Base-by-base conservation (phyloP, 2,888 invertebrate species). In the Lapara coniferarum region DNA sequence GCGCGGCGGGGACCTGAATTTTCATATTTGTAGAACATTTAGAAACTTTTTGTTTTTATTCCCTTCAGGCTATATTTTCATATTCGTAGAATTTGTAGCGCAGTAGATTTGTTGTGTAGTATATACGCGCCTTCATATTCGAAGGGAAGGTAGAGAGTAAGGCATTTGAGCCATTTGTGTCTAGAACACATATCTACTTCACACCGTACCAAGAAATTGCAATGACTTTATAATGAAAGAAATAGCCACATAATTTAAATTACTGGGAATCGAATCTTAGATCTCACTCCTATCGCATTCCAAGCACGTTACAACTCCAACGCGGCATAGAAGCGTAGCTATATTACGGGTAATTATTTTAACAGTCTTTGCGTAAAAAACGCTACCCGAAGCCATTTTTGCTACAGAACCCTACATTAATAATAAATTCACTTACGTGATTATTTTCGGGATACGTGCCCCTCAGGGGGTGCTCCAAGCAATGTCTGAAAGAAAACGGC, bases 361-460 rank as follows among this genome's bases (percentile, higher is more conserved):
- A 63, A 49, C 19, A 46, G 57, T 14, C 1, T 49, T 12, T 13
- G 25, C 46, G 19, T 10, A 63, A 46, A 63, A 49, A 46, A 46
- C 46, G 59, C 25, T 25, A 25, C 4, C 37, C 4, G 37, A 5
- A 37, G 37, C 37, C 37, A 37, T 37, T 37, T 37, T 37, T 5
- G 37, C 37, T 5, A 37, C 37, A 37, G 4, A 37, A 5, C 37
- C 37, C 10, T 46, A 19, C 49, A 19, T 63, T 49, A 63, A 49
- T 63, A 63, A 63, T 63, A 63, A 49, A 63, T 49, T 69, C 59
- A 69, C 63, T 69, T 69, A 69, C 68, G 63, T 69, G 68, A 63
- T 69, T 69, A 69, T 69, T 68, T 63, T 59, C 53, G 63, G 46
- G 46, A 63, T 63, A 46, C 46, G 63, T 53, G 44, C 68, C 68